Evolutionary conservation across 2,888 invertebrate genomes (phyloP).

Genomic region (Macaria notata): DNA sequence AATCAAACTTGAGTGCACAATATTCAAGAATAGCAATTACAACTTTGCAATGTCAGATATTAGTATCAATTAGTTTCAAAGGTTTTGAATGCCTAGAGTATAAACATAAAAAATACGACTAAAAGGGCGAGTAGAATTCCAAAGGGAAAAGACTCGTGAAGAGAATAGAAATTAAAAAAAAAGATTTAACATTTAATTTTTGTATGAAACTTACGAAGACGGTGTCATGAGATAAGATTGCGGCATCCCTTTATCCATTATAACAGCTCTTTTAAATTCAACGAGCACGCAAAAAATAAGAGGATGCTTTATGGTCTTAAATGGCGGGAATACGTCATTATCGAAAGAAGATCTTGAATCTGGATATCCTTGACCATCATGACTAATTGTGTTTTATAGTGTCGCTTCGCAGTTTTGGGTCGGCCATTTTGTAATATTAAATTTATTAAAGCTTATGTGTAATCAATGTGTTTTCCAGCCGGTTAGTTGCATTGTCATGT

Average conservation of each 20-base stretch:
- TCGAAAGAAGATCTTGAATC: slow-evolving; percentile 2
- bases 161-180: too few relatives aligned
- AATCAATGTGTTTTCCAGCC: slow-evolving; percentile 1
- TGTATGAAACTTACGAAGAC: too few relatives aligned
- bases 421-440: slow-evolving; percentile 1
- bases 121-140: too few relatives aligned
- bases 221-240: not conserved
- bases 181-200: too few relatives aligned
- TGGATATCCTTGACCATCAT: slow-evolving; percentile 11
- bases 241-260: not conserved
- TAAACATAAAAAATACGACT: too few relatives aligned
- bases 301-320: not conserved
- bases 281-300: slow-evolving; percentile 2
- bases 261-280: slow-evolving; percentile 6
- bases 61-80: too few relatives aligned
- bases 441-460: slow-evolving; percentile 2
- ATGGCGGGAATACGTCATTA: slow-evolving; percentile 3
- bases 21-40: too few relatives aligned
- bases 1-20: too few relatives aligned
- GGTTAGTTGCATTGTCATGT: slow-evolving; percentile 5
- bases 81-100: too few relatives aligned
- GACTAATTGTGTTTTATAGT: slow-evolving; percentile 3
- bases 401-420: not conserved
- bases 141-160: too few relatives aligned
- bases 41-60: too few relatives aligned